These are phyloP conservation scores for Varanus komodoensis DNA, from an alignment of 2,113 vertebrate genomes.

Conservation along the genomic window DNA sequence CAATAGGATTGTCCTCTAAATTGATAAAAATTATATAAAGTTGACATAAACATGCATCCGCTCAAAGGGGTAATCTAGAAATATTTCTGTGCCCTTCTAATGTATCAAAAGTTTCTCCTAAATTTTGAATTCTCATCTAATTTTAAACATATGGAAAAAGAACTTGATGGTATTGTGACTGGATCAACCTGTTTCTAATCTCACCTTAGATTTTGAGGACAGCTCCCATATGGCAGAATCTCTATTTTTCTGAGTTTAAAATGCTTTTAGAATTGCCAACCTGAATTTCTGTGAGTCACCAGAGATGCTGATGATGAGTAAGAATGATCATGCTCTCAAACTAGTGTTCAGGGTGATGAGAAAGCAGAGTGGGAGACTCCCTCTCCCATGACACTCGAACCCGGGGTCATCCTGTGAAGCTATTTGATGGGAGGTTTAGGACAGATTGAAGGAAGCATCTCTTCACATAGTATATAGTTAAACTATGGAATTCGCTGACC, in stretches of 20 bases:
- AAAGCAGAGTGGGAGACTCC: too few relatives aligned
- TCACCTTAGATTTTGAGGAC: neutral
- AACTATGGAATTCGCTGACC: too few relatives aligned
- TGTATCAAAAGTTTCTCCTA: slow-evolving; percentile 4
- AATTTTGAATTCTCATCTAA: slow-evolving; percentile 37
- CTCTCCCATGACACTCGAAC: too few relatives aligned
- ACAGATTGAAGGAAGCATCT: too few relatives aligned
- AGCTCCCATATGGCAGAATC: neutral
- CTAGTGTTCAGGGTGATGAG: too few relatives aligned
- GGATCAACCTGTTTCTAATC: neutral
- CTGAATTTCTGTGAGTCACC: neutral
- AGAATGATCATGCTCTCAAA: too few relatives aligned
- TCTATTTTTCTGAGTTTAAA: neutral
- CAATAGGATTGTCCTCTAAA: too few relatives aligned
- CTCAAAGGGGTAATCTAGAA: slow-evolving; percentile 35
- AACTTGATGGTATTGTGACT: neutral
- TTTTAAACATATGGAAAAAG: neutral
- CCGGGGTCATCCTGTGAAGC: too few relatives aligned
- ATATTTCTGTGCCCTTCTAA: slow-evolving; percentile 33
- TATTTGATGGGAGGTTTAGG: too few relatives aligned
- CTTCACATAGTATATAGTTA: too few relatives aligned
- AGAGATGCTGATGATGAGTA: neutral
- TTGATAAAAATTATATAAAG: neutral
- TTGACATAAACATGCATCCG: slow-evolving; percentile 49
- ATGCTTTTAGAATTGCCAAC: neutral